A percentile compares a stretch with the other conserved stretches of the same genome.
Conservation (phyloP, 2,113 vertebrate species). For the Phyllopteryx taeniolatus region DNA sequence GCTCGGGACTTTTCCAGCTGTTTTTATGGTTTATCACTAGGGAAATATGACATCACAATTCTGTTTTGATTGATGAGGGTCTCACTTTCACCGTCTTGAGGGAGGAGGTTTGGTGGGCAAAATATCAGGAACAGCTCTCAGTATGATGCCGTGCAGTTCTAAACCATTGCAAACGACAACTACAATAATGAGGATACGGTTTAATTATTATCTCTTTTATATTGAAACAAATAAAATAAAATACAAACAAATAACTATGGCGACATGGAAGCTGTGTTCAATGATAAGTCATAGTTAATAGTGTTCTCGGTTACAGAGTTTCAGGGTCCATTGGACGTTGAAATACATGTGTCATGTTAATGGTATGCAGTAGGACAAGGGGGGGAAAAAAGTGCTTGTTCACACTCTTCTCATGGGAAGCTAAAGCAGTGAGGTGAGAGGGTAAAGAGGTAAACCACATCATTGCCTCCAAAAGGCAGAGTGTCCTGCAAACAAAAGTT, state of each 20-base stretch:
- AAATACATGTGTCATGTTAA: slow-evolving; percentile 23
- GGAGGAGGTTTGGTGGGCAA: background rate
- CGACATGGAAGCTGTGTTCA: slow-evolving; percentile 14
- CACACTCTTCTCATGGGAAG: slow-evolving; percentile 49
- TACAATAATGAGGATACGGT: background rate
- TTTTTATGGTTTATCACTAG: slow-evolving; percentile 57
- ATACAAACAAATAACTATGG: background rate
- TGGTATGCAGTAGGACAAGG: slow-evolving; percentile 35
- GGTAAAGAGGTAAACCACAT: slow-evolving; percentile 51
- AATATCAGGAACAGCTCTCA: slow-evolving; percentile 2
- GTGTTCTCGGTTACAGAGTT: slow-evolving; percentile 20
- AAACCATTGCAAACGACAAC: background rate
- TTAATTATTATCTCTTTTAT: background rate
- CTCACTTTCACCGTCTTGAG: slow-evolving; percentile 30
- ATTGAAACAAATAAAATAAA: background rate
- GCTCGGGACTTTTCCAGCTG: slow-evolving; percentile 59
- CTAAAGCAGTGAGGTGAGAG: slow-evolving; percentile 30
- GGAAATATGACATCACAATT: slow-evolving; percentile 41
- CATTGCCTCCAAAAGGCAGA: slow-evolving; percentile 61
- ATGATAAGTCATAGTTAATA: slow-evolving; percentile 19
- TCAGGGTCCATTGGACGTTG: slow-evolving; percentile 7
- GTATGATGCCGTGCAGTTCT: background rate
- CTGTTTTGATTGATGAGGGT: slow-evolving; percentile 31
- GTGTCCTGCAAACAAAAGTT: slow-evolving; percentile 47
- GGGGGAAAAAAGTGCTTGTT: slow-evolving; percentile 24